phyloP scores from a whole-genome alignment of 1,140 invertebrate genomes.

The Drosophila grimshawi region DNA sequence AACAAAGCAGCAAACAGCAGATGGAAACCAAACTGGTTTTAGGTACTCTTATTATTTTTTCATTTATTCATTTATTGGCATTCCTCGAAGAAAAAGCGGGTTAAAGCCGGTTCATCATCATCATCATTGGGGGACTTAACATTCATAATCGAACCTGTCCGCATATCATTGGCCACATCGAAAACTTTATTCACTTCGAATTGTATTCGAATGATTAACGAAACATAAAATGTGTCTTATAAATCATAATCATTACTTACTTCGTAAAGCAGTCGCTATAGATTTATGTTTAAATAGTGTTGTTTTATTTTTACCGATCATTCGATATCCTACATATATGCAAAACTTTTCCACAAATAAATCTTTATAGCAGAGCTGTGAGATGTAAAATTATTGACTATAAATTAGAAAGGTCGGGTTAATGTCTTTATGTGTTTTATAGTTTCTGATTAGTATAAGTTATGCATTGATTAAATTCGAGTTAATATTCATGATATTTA shows the following conservation, averaged over 20 bases:
- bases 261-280: too few relatives aligned
- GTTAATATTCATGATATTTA: too few relatives aligned
- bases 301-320: not conserved
- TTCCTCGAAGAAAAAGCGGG: constrained; percentile 26
- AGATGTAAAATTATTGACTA: not conserved
- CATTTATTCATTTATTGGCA: constrained; percentile 35
- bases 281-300: too few relatives aligned
- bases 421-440: too few relatives aligned
- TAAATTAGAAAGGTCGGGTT: too few relatives aligned
- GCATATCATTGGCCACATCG: constrained; percentile 14
- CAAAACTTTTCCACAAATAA: not conserved
- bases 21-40: constrained; percentile 33
- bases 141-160: constrained; percentile 23
- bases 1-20: too few relatives aligned
- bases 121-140: not conserved
- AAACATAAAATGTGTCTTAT: not conserved
- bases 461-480: too few relatives aligned
- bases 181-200: not conserved
- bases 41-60: constrained; percentile 23
- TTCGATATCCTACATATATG: not conserved
- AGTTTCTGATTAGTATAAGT: too few relatives aligned
- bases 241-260: not conserved
- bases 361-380: not conserved
- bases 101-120: constrained; percentile 26
- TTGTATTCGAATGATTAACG: not conserved